A percentile compares a stretch with the other conserved stretches of the same genome.
Evolutionary conservation across 2,797 vertebrate genomes (phyloP).

Genomic region (Anguilla marmorata): DNA sequence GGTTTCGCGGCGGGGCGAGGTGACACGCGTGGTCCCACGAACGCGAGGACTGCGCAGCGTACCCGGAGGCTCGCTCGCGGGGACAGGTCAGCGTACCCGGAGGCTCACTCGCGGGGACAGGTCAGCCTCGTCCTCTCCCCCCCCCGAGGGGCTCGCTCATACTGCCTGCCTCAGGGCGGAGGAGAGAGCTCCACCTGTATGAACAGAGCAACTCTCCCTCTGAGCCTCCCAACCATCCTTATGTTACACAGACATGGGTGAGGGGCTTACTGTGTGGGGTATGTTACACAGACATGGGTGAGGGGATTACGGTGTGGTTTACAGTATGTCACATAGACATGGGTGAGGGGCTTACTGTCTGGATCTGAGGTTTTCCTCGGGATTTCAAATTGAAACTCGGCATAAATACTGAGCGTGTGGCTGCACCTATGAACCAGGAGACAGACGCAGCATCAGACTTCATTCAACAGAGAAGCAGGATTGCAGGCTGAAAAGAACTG

Average conservation of each 20-base stretch:
- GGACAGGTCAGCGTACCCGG: not conserved
- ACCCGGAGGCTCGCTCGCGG: not conserved
- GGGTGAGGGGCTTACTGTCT: not conserved
- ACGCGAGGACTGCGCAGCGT: too few relatives aligned
- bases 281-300: too few relatives aligned
- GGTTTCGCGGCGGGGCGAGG: too few relatives aligned
- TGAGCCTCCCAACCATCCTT: not conserved
- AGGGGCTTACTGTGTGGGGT: not conserved
- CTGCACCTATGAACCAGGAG: not conserved
- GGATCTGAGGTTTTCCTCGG: not conserved
- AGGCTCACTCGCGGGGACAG: not conserved
- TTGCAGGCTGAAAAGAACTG: not conserved
- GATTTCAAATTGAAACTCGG: not conserved
- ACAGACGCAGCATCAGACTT: not conserved
- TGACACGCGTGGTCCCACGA: not conserved
- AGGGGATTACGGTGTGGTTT: too few relatives aligned
- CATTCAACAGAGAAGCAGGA: not conserved
- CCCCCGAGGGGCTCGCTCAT: not conserved
- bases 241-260: not conserved
- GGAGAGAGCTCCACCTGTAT: not conserved
- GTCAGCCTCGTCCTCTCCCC: not conserved
- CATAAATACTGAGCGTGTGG: not conserved
- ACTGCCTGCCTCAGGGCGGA: not conserved
- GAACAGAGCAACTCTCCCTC: not conserved
- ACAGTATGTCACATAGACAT: too few relatives aligned